Evolutionary conservation across 2,113 vertebrate species (phyloP), one percentile per base, ranked within the genome.

Genomic region (Trematocara unimaculatum): DNA sequence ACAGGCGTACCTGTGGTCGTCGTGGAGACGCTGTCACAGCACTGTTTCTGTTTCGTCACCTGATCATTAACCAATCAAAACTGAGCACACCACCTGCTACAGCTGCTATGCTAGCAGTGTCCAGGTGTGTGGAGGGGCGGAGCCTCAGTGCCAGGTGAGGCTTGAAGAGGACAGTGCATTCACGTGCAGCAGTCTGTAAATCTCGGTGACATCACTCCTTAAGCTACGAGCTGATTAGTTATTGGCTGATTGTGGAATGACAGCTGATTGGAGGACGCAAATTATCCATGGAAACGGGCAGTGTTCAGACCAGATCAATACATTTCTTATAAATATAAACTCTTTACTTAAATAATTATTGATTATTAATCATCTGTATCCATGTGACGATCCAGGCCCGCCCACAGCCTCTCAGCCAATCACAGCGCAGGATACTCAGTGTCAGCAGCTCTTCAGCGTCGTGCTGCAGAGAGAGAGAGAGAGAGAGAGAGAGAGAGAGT

Each of bases 391-490:
- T 81, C 42, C 35, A 67, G 18, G 60, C 81, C 64, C 17, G 0
- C 79, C 77, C 74, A 58, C 82, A 51, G 51, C 53, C 62, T 84
- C 74, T 77, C 55, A 86, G 83, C 82, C 85, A 89, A 84, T 87
- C 79, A 83, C 33, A 70, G 82, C 29, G 10, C 83, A 85, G 79
- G 93, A 95, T 88, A 90, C 96, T 94, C 81, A 80, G 88, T 91
- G 94, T 96, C 97, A 97, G 97, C 97, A 94, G 95, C 90, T 97
- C 96, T 97, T 97, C 97, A 98, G 94, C 94, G 98, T 96, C 92
- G 97, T 94, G 95, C 98, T 98, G 97, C 70, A 77, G 70, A n/a
- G 70, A 31, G 13, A 74, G 20, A 38, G 58, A 93, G 96, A 26
- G 55, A 96, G 29, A 31, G 70, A 93, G 96, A 23, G 54, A 96